Evolutionary conservation across 2,797 vertebrate species (phyloP), one percentile per base, ranked within the genome.

Genomic region (Vipera ursinii): DNA sequence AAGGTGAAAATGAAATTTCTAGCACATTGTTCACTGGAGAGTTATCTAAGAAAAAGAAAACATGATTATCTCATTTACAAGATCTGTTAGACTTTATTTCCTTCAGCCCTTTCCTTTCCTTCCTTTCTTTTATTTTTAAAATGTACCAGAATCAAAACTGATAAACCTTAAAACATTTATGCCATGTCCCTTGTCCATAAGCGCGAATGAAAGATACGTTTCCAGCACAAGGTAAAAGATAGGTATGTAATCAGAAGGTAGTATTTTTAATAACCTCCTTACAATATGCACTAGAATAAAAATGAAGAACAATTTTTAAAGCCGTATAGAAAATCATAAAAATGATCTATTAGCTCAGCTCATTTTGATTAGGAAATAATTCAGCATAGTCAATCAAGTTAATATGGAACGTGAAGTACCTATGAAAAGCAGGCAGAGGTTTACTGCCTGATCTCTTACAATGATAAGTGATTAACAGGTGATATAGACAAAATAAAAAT

Each of bases 331-430:
- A 95, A 93, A 92, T 88, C 97, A 97, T 96, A 95, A 97, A 97
- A 95, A 94, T 94, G 91, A 96, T 91, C 78, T 94, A 96, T 96
- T 95, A 96, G 94, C 95, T 96, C 92, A 91, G 90, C 93, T 96
- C 95, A 93, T 96, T 96, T 94, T 95, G 94, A 91, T 96, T 96
- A 96, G 97, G 94, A 96, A 96, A 97, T 95, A 96, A 95, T 95
- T 93, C 91, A 92, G 92, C 90, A 93, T 44, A 78, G 69, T 38
- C 38, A 78, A 78, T 78, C 22, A 93, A 93, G 63, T 89, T 95
- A 96, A 95, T 94, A 93, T 0, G 48, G 93, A 94, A 92, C 92
- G 95, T 57, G 63, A 92, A 93, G 86, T 24, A 55, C 60, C 93
- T 94, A 94, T 97, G 95, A 94, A 96, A 96, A 96, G 89, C 53